A percentile compares a stretch with the other conserved stretches of the same genome.
Conservation (phyloP, 2,888 invertebrate species). For the Branchellion lobata region DNA sequence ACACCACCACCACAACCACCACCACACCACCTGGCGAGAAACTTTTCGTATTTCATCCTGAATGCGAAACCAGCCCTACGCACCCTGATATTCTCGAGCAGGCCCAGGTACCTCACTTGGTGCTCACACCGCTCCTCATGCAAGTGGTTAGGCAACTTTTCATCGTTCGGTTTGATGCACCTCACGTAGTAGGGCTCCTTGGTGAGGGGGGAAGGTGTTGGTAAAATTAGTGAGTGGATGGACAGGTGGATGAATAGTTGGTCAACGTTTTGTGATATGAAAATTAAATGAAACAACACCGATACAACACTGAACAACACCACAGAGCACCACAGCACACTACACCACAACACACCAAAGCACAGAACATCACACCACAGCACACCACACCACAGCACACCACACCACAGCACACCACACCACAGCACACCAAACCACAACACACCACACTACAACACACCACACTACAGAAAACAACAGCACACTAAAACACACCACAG, state of each 20-base stretch:
- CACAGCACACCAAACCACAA: too few species aligned
- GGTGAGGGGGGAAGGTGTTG: not conserved
- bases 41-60: slow-evolving; percentile 87
- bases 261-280: not conserved
- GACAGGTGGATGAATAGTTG: too few species aligned
- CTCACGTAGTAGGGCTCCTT: slow-evolving; percentile 91
- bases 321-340: too few species aligned
- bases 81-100: slow-evolving; percentile 92
- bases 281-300: not conserved
- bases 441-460: too few species aligned
- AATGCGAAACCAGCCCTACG: slow-evolving; percentile 95
- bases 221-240: too few species aligned
- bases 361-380: too few species aligned
- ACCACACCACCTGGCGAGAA: slow-evolving; percentile 73
- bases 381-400: too few species aligned
- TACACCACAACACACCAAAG: too few species aligned
- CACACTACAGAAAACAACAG: not conserved
- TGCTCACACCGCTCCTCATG: slow-evolving; percentile 74
- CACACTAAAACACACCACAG: not conserved
- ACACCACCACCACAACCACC: too few species aligned
- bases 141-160: slow-evolving; percentile 82
- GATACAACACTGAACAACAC: too few species aligned
- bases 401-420: too few species aligned
- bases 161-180: slow-evolving; percentile 94
- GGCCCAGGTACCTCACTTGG: slow-evolving; percentile 76